Evolutionary conservation across 2,797 vertebrate genomes (phyloP).

Genomic region (Fundulus diaphanus): DNA sequence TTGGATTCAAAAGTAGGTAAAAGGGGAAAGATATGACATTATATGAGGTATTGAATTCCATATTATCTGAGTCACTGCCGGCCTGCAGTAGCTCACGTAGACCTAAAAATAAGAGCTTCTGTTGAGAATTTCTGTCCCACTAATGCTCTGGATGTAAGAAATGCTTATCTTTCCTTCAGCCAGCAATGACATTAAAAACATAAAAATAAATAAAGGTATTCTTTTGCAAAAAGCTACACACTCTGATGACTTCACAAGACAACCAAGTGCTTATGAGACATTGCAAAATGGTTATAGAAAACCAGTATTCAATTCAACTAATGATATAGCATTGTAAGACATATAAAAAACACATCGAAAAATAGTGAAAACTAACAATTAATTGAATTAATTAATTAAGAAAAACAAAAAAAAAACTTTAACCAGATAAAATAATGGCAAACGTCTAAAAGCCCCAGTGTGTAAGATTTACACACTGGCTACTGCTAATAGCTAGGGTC

Average conservation of each 20-base stretch:
- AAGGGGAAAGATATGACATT: conserved; percentile 55
- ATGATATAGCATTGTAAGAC: not conserved
- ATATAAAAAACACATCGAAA: too few species aligned
- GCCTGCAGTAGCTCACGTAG: conserved; percentile 44
- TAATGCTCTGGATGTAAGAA: conserved; percentile 15
- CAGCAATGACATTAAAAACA: conserved; percentile 17
- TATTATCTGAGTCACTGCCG: conserved; percentile 58
- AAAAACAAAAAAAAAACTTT: too few species aligned
- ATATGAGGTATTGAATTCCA: conserved; percentile 63
- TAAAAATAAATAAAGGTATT: conserved; percentile 9
- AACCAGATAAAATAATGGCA: too few species aligned
- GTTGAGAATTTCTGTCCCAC: conserved; percentile 35
- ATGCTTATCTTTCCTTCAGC: conserved; percentile 22
- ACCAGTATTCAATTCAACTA: too few species aligned
- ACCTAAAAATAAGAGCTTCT: conserved; percentile 43
- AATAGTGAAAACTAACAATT: too few species aligned
- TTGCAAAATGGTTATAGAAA: too few species aligned
- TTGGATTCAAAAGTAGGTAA: conserved; percentile 59
- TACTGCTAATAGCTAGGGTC: too few species aligned
- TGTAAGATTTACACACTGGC: too few species aligned
- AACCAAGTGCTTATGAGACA: conserved; percentile 2
- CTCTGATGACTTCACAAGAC: conserved; percentile 7
- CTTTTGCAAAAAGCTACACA: conserved; percentile 7
- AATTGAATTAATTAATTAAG: too few species aligned
- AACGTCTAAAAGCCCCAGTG: too few species aligned